Conservation (phyloP, 2,888 invertebrate species). For the Sinhomidia bicolor region DNA sequence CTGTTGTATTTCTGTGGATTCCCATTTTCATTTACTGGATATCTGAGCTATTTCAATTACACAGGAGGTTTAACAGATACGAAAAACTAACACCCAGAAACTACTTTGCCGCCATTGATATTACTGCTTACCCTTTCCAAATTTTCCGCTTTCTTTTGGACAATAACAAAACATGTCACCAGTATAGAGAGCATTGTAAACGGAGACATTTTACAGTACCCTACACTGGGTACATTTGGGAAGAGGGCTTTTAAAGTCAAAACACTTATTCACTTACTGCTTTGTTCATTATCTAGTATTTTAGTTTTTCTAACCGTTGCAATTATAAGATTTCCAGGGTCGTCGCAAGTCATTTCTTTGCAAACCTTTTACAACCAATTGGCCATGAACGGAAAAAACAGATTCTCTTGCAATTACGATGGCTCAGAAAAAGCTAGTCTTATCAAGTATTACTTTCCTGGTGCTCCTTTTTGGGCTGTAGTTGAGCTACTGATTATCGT, state of each 20-base stretch:
- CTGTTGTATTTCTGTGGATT: too few species aligned
- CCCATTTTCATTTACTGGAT: neutral
- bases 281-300: neutral
- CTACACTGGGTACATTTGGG: too few species aligned
- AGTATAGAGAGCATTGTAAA: neutral
- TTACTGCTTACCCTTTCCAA: neutral
- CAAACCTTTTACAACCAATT: neutral
- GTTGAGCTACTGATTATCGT: neutral
- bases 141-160: neutral
- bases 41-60: neutral
- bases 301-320: neutral
- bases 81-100: neutral
- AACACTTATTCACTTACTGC: neutral
- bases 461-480: neutral
- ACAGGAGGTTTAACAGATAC: neutral
- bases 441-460: neutral
- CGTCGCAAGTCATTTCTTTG: neutral
- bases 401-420: neutral
- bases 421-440: neutral
- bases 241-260: neutral
- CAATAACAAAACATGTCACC: neutral
- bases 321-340: neutral
- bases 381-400: neutral
- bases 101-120: neutral
- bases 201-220: neutral